Evolutionary conservation across 2,797 vertebrate species (phyloP).

Genomic region (Phalanger gymnotis): DNA sequence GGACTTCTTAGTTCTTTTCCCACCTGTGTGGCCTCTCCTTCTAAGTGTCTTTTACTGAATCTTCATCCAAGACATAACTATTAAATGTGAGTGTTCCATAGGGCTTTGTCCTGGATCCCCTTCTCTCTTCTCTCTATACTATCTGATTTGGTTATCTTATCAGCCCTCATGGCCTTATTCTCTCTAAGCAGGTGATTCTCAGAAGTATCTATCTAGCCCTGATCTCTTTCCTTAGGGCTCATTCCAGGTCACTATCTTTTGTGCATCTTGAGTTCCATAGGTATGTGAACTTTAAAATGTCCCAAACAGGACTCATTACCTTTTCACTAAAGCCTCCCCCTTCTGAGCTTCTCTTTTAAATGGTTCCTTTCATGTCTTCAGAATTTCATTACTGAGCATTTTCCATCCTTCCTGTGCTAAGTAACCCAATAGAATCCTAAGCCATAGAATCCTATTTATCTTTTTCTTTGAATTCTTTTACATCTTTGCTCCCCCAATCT

Average conservation of each 20-base stretch:
- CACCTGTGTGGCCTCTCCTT: not conserved
- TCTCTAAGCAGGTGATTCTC: not conserved
- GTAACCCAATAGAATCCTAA: not conserved
- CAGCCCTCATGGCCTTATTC: not conserved
- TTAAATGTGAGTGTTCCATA: not conserved
- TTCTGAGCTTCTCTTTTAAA: not conserved
- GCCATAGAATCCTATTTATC: not conserved
- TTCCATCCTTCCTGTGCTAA: not conserved
- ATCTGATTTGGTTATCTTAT: not conserved
- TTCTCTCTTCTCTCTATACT: not conserved
- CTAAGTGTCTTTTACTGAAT: not conserved
- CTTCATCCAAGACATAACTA: not conserved
- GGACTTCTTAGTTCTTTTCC: not conserved
- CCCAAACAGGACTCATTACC: not conserved
- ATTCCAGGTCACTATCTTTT: not conserved
- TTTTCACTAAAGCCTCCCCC: not conserved
- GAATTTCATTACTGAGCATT: not conserved
- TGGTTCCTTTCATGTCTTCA: not conserved
- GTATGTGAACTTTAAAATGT: not conserved
- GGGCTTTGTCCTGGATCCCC: not conserved
- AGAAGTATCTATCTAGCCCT: not conserved
- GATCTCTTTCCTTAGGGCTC: not conserved
- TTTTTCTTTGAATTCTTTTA: not conserved
- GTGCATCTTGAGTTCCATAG: not conserved
- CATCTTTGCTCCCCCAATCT: not conserved